Base-by-base conservation (phyloP, 2,113 vertebrate species). In the Oncorhynchus masou region DNA sequence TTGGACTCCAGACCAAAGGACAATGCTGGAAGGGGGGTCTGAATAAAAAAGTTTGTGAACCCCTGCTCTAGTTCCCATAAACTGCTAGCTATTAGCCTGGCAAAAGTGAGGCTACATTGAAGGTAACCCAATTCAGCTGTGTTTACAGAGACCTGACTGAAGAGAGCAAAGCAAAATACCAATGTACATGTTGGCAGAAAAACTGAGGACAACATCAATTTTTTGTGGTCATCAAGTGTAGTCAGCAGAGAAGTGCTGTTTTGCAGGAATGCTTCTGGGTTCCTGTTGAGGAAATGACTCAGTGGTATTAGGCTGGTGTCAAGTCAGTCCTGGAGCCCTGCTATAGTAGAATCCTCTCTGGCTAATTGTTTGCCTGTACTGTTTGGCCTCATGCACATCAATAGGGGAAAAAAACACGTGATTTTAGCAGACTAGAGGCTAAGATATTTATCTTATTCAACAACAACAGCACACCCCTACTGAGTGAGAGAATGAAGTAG, bases 201-300 rank as follows among this genome's bases (percentile, higher is more conserved):
- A 45, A 39, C 39, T 39, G 39, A 39, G 75, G 70, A 73, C 74
- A 79, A 83, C 81, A 79, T 29, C 68, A 34, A n/a, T 76, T 77
- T 76, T 22, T 77, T 48, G 22, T 72, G 84, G 79, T 88, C 85
- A 83, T 75, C 80, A 80, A 83, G 78, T 79, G 69, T 69, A 83
- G 88, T 85, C 82, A 91, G 85, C 83, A 82, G 11, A 80, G 77
- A 76, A 84, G 71, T 77, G 68, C 75, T 87, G 88, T 89, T 92
- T 88, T 82, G 87, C 85, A 83, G 86, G 84, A 89, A 88, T 87
- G 77, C 78, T 45, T 81, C 80, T 82, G 74, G 79, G 89, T 92
- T 92, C 90, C 92, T 92, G 90, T 84, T 74, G 70, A 85, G 91
- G 91, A 94, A 91, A 88, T 94, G 92, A 93, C 79, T 92, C 87